Conservation (phyloP, 2,797 vertebrate species). For the Rhincodon typus region DNA sequence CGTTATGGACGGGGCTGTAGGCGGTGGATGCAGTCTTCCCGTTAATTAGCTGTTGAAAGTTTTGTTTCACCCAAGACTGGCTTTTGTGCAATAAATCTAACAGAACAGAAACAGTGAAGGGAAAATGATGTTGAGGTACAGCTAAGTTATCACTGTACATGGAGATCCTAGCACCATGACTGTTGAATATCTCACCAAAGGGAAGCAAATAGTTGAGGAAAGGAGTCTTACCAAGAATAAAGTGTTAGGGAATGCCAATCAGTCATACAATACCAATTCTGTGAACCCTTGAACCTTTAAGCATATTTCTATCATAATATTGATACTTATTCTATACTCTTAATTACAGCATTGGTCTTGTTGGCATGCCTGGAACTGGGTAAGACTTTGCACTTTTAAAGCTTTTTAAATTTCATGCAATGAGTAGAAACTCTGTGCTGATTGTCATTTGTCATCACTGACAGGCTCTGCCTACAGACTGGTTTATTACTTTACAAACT, state of each 20-base stretch:
- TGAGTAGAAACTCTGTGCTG: background rate
- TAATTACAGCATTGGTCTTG: conserved; percentile 45
- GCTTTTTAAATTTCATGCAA: background rate
- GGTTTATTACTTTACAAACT: conserved; percentile 78
- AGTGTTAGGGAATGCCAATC: background rate
- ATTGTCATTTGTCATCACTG: background rate
- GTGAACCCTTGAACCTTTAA: background rate
- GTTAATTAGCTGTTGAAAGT: background rate
- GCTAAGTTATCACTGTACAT: background rate
- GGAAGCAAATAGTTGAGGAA: background rate
- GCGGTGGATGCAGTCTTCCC: background rate
- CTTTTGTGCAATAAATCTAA: background rate
- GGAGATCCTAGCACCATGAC: background rate
- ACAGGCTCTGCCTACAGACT: conserved; percentile 63
- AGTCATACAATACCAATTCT: background rate
- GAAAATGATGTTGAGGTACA: background rate
- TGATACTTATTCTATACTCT: background rate
- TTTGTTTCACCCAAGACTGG: background rate
- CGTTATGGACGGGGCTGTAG: background rate
- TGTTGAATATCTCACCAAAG: background rate
- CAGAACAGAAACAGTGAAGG: background rate
- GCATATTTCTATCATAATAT: too few species aligned
- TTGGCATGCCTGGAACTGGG: conserved; percentile 8
- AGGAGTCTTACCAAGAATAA: background rate
- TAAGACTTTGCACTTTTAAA: background rate